phyloP scores from a whole-genome alignment of 23 tunicate genomes.

The Trididemnum nubilum region DNA sequence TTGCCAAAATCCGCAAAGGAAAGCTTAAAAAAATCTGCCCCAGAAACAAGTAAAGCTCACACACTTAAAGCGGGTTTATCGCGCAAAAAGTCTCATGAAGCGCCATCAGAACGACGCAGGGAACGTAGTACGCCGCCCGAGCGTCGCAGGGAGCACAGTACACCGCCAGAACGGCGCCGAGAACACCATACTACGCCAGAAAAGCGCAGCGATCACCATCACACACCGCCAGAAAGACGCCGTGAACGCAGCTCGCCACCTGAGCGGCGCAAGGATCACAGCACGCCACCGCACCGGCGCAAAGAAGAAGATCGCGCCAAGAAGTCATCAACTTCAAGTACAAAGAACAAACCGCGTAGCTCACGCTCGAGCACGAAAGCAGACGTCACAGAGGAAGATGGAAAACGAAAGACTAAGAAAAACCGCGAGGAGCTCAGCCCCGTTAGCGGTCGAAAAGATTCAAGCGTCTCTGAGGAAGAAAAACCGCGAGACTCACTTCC shows the following conservation, averaged over 20 bases:
- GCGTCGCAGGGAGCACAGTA: slow-evolving; percentile 11
- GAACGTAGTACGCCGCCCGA: slow-evolving; percentile 19
- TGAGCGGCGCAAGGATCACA: too few species aligned
- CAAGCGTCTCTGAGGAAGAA: not conserved
- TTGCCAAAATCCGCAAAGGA: slow-evolving; percentile 38
- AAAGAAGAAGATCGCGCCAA: not conserved
- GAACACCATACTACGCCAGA: not conserved
- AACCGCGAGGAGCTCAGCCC: not conserved
- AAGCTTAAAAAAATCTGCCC: not conserved
- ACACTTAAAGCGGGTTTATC: not conserved
- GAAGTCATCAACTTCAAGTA: not conserved
- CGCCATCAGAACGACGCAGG: slow-evolving; percentile 26
- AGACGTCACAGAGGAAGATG: not conserved
- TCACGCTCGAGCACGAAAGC: not conserved
- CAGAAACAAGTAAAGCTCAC: not conserved
- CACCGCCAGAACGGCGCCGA: not conserved
- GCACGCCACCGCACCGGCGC: not conserved
- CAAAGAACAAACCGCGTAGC: not conserved
- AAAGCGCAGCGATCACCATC: not conserved
- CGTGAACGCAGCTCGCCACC: too few species aligned
- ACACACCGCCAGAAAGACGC: too few species aligned
- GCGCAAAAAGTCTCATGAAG: not conserved
- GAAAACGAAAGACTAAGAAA: not conserved
- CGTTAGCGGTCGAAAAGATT: not conserved
- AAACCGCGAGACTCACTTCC: not conserved